Evolutionary conservation across 2,888 invertebrate genomes (phyloP), one percentile per base, ranked within the genome.

Genomic region (Pheosia gnoma): DNA sequence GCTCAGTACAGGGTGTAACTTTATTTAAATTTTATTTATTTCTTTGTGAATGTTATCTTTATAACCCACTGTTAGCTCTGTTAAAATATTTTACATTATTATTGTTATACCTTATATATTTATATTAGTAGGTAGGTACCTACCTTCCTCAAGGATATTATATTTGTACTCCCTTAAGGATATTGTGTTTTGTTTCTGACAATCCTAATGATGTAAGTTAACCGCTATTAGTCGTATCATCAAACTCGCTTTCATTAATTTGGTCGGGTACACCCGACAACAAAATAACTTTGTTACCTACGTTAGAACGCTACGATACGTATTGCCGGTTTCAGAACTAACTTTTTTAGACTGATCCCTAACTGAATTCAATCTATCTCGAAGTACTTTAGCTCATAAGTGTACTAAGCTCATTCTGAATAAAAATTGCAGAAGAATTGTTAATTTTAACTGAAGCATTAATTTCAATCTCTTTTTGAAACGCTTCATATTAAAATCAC

Each of bases 241-340:
- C 71, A 72, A 83, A 80, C 75, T 77, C 69, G 62, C 67, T 72
- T 62, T 74, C 79, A 85, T 82, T 85, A 82, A 86, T 85, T 84
- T 74, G 76, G 77, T 68, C 70, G 71, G 76, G 68, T 78, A 79
- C 72, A 70, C 71, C 66, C 71, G 70, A 75, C 78, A 82, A 84
- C 75, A 78, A 74, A 80, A 79, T 76, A 82, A 82, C 77, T 82
- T 83, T 73, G 78, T 78, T 81, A 25, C 25, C 25, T 25, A 83
- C 77, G 75, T 63, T 58, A 49, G 66, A 81, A 71, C 60, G 63
- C 78, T 75, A 78, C 68, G 79, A 72, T 25, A 71, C 74, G 38
- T 61, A 55, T 56, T 61, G 13, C 54, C 38, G 41, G 60, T 59
- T 25, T 55, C 57, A 54, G 51, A 37, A 41, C 58, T 61, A 61